Percentiles rank a stretch among this genome's conserved stretches.
Conservation (phyloP, 2,797 vertebrate genomes). For the Thalassophryne amazonica region DNA sequence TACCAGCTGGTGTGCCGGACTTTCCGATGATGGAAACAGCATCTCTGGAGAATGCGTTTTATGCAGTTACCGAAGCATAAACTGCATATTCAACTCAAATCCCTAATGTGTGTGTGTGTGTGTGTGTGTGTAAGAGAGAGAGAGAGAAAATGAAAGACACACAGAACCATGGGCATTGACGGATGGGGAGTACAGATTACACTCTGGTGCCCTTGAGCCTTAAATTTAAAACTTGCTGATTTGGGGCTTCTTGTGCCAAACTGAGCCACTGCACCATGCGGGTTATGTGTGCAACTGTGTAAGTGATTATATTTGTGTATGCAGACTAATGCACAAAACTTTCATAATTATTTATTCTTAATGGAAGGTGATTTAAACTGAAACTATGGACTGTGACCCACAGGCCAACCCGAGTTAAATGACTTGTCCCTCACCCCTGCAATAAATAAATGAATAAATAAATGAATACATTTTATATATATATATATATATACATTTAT, state of each 20-base stretch:
- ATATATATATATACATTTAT: no score
- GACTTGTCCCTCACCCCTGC: no score
- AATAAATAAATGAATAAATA: no score
- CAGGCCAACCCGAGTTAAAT: no score
- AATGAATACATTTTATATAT: no score
- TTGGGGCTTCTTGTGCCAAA: slow-evolving; percentile 11
- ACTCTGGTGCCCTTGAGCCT: slow-evolving; percentile 16
- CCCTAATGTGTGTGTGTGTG: not conserved
- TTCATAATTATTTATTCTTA: not conserved
- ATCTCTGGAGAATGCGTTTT: not conserved
- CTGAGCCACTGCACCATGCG: not conserved
- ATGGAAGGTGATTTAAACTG: not conserved
- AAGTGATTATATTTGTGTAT: not conserved
- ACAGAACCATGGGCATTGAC: slow-evolving; percentile 17
- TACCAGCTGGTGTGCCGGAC: not conserved
- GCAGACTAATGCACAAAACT: not conserved
- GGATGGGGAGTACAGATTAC: slow-evolving; percentile 15
- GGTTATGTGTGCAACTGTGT: not conserved
- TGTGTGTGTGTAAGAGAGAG: not conserved
- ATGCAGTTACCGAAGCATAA: not conserved
- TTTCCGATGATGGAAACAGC: not conserved
- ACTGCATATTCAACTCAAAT: not conserved
- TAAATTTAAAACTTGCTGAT: slow-evolving; percentile 40
- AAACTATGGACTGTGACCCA: slow-evolving; percentile 23
- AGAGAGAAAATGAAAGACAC: not conserved